Base-by-base conservation (phyloP, 2,888 invertebrate species). In the Lithophane semibrunnea region DNA sequence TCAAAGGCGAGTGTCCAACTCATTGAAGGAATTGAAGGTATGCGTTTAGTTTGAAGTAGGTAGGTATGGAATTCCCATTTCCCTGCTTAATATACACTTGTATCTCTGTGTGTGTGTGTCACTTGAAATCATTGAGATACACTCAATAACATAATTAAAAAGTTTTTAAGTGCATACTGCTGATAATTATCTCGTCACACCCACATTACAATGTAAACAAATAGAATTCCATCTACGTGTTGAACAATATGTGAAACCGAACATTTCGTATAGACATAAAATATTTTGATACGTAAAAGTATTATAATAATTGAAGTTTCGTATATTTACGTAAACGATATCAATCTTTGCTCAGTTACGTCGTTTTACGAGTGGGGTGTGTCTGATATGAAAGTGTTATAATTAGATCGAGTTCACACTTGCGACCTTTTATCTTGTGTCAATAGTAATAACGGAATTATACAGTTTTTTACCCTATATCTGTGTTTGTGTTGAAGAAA, bases 301-400 rank as follows among this genome's bases (percentile, higher is more conserved):
- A 65, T 63, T 69, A 63, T 37, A 65, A 64, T 69, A 63, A 75
- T 37, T 37, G 3, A 77, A 78, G 2, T 13, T 68, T 65, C 60
- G 77, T 63, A 49, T 13, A 63, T 56, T 82, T 79, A 79, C 79
- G 76, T 73, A 79, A 79, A 49, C 58, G 61, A 67, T 79, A 54
- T 29, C 7, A 44, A 78, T 66, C 18, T 77, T 44, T 61, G 29
- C 54, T 18, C 29, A 58, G 79, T 80, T 84, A 88, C 88, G 85
- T 84, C 77, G 74, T 81, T 86, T 82, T 74, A 86, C 70, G 79
- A 84, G 71, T 69, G 76, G 86, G 90, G 90, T 88, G 90, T 90
- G 89, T 88, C 86, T 56, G 81, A 80, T 82, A 86, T 64, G 66
- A 67, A 44, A 73, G n/a, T 77, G 47, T 76, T 86, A 77, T 81